Conservation (phyloP, 2,888 invertebrate genomes). For the Nomada goodeniana region DNA sequence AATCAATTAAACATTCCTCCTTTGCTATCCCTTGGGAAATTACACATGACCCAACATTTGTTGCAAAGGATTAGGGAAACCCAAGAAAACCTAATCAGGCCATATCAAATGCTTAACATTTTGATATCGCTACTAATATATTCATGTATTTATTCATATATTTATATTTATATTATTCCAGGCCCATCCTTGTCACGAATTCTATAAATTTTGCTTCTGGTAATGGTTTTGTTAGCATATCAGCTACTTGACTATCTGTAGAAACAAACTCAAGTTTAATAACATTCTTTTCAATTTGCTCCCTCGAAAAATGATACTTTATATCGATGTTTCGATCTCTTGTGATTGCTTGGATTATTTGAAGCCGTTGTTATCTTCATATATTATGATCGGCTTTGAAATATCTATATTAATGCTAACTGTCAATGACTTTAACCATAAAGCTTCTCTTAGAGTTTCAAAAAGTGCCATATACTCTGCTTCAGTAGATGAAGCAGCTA, state of each 20-base stretch:
- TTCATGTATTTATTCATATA: no score
- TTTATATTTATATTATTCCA: background rate
- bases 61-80: background rate
- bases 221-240: background rate
- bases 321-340: background rate
- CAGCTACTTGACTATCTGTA: background rate
- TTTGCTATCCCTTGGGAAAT: background rate
- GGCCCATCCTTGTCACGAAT: background rate
- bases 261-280: background rate
- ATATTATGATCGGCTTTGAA: background rate
- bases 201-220: background rate
- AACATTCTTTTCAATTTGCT: background rate
- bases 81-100: constrained; percentile 1
- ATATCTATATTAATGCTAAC: background rate
- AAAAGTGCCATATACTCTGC: constrained; percentile 1
- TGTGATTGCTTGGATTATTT: background rate
- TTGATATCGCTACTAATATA: background rate
- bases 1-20: background rate
- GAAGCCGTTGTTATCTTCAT: background rate
- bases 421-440: background rate
- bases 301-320: background rate
- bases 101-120: background rate
- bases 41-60: background rate
- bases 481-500: background rate
- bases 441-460: background rate